Evolutionary conservation across 2,113 vertebrate genomes (phyloP).

Genomic region (Zingel zingel): DNA sequence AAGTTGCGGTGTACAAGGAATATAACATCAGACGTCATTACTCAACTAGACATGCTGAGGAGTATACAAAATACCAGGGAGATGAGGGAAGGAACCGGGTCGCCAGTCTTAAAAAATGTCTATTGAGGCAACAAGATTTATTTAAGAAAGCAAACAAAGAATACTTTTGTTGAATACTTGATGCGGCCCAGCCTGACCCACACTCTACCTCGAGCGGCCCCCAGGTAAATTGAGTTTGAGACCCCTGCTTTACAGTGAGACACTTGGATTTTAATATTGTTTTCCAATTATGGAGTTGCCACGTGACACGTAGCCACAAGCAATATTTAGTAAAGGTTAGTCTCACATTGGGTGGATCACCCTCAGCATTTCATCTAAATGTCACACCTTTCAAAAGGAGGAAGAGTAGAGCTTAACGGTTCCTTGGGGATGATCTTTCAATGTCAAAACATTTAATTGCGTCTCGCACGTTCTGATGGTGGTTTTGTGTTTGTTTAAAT

Average conservation of each 20-base stretch:
- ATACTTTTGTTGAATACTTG: no score
- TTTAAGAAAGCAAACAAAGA: no score
- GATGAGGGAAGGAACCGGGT: no score
- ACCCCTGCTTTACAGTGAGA: not conserved
- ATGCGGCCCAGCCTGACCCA: no score
- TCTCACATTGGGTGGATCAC: slow-evolving; percentile 56
- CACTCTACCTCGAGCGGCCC: no score
- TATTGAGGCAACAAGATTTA: no score
- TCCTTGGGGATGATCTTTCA: slow-evolving; percentile 42
- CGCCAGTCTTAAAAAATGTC: no score
- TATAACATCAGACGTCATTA: no score
- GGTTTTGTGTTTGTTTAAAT: slow-evolving; percentile 20
- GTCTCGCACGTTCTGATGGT: slow-evolving; percentile 3
- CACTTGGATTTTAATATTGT: slow-evolving; percentile 11
- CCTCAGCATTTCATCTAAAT: slow-evolving; percentile 63
- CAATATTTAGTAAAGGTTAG: slow-evolving; percentile 70
- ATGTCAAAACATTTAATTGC: slow-evolving; percentile 16
- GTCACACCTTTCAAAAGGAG: slow-evolving; percentile 64
- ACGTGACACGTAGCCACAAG: slow-evolving; percentile 45
- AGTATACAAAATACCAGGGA: no score
- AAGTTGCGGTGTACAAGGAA: no score
- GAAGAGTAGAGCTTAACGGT: slow-evolving; percentile 51
- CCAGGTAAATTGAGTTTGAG: no score
- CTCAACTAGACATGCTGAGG: no score
- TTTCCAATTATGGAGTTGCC: slow-evolving; percentile 51